Base-by-base conservation (phyloP, 2,797 vertebrate species). In the Alosa sapidissima region DNA sequence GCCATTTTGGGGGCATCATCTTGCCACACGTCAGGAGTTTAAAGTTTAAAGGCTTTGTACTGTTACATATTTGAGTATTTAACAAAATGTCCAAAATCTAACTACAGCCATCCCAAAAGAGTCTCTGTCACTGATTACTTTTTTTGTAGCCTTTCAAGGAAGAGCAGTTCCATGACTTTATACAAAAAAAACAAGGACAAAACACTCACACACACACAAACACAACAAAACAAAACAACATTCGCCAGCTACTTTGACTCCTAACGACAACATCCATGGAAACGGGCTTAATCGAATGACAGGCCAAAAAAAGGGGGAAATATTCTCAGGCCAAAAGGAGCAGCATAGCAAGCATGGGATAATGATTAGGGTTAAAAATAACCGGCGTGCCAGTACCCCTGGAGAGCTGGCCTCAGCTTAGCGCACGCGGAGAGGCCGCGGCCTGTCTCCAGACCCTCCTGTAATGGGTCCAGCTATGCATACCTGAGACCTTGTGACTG, bases 401-500 rank as follows among this genome's bases (percentile, higher is more conserved):
- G 85, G 86, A 19, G 82, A 82, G 84, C 81, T 68, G 54, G 72
- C 72, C 72, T 78, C 36, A 21, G 72, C 72, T 78, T 47, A 78
- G 28, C 82, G 82, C 28, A 51, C 5, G 19, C 62, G 41, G 48
- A 81, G 54, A 65, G 24, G 41, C 48, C 55, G 28, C 45, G 83
- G 54, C 24, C 81, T 47, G 19, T 82, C 36, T 88, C 88, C 81
- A 86, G 75, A 11, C 55, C 72, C 91, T 91, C 87, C 91, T 93
- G 89, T 90, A 91, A 88, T 85, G 83, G 81, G 86, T 91, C 91
- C 87, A 90, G 89, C 90, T 92, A 91, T 87, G 92, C 96, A 98
- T 96, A 96, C 95, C 95, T 96, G 94, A 96, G 90, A 94, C 94
- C 97, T 94, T 96, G 92, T 97, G 97, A 97, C 96, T 89, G 60